Conservation (phyloP, 2,113 vertebrate genomes). For the Orientallactaga bullata region DNA sequence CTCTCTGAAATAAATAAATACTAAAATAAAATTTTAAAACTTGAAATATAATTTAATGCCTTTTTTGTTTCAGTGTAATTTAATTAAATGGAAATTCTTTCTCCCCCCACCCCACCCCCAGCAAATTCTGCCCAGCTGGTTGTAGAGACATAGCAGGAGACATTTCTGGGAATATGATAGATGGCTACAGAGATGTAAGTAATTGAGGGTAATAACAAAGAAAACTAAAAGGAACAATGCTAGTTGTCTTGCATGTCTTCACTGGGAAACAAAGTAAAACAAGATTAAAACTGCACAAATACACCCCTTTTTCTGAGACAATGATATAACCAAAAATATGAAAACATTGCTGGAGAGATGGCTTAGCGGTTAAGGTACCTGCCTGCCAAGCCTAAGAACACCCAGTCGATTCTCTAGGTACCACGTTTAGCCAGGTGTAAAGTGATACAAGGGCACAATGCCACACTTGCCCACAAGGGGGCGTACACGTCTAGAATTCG, state of each 20-base stretch:
- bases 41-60: constrained; percentile 27
- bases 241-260: not conserved
- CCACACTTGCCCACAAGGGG: no score
- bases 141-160: constrained; percentile 91
- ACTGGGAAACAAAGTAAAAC: not conserved
- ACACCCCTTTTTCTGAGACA: not conserved
- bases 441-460: no score
- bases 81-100: constrained; percentile 44
- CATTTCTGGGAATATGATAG: constrained; percentile 89
- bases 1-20: no score
- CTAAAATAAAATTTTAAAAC: no score
- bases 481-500: no score
- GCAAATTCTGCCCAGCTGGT: constrained; percentile 94
- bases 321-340: not conserved
- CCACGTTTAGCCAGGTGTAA: no score
- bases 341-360: no score
- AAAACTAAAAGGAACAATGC: not conserved
- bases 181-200: constrained; percentile 95
- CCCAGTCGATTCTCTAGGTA: no score
- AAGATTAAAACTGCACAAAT: not conserved
- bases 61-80: constrained; percentile 39
- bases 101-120: constrained; percentile 77
- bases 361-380: no score
- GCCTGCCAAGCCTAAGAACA: no score
- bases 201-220: not conserved